A percentile compares a stretch with the other conserved stretches of the same genome.
phyloP scores from a whole-genome alignment of 2,888 invertebrate species.

The Thymelicus acteon region DNA sequence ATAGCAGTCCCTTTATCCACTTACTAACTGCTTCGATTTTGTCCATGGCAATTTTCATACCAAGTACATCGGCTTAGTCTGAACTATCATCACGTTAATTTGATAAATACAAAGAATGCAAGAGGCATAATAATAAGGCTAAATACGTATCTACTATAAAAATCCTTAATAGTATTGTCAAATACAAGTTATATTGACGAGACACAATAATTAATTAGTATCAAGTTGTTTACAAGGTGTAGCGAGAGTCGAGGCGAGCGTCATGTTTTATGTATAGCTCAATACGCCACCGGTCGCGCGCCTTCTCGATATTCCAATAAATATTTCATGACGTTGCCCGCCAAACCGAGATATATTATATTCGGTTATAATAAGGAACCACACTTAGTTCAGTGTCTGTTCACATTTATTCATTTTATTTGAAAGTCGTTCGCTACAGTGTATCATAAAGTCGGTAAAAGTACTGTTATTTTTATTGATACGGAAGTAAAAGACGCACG shows the following conservation, averaged over 20 bases:
- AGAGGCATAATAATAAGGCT: too few relatives aligned
- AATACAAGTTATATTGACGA: neutral
- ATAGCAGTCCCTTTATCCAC: too few relatives aligned
- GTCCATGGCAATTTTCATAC: too few relatives aligned
- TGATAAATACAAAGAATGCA: too few relatives aligned
- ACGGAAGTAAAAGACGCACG: too few relatives aligned
- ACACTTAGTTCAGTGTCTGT: neutral
- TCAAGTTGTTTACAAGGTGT: neutral
- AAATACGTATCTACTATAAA: too few relatives aligned
- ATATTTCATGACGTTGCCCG: slow-evolving; percentile 28
- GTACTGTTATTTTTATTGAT: too few relatives aligned
- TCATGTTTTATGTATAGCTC: slow-evolving; percentile 30
- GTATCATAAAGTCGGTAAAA: too few relatives aligned
- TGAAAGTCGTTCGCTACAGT: neutral
- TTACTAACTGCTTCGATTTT: too few relatives aligned
- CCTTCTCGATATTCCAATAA: slow-evolving; percentile 25
- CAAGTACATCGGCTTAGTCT: too few relatives aligned
- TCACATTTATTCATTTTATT: neutral
- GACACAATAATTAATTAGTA: neutral
- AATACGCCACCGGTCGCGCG: neutral
- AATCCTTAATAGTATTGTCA: too few relatives aligned
- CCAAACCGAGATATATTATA: slow-evolving; percentile 20
- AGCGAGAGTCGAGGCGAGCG: neutral
- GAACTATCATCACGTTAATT: too few relatives aligned
- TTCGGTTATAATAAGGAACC: neutral